Evolutionary conservation across 2,888 invertebrate genomes (phyloP).

Genomic region (Tenthredo livida): DNA sequence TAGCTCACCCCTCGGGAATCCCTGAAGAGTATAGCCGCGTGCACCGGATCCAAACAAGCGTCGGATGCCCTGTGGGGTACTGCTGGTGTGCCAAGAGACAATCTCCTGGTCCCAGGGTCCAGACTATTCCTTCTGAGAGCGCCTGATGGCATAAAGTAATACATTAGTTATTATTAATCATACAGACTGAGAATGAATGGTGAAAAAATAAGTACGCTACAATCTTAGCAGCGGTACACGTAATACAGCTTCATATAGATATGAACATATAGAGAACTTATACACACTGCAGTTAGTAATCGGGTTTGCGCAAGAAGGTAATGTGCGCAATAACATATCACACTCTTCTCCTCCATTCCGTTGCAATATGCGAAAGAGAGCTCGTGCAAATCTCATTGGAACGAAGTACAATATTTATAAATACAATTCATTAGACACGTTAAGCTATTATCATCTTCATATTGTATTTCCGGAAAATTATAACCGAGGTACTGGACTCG

Average conservation of each 20-base stretch:
- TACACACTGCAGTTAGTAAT: not conserved
- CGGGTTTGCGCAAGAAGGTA: not conserved
- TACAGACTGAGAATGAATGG: not conserved
- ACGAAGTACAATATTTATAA: not conserved
- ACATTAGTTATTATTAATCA: not conserved
- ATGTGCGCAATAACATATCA: constrained; percentile 7
- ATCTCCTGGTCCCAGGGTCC: constrained; percentile 88
- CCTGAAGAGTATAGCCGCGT: constrained; percentile 94
- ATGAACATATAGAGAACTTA: not conserved
- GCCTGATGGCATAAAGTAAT: constrained; percentile 79
- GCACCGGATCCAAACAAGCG: constrained; percentile 91
- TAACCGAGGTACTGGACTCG: not conserved
- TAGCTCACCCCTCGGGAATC: constrained; percentile 94
- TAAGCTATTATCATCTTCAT: not conserved
- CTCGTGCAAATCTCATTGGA: not conserved
- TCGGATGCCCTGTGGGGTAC: constrained; percentile 86
- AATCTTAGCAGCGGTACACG: not conserved
- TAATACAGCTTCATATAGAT: not conserved
- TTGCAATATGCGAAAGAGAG: not conserved
- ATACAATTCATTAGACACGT: not conserved
- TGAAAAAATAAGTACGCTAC: not conserved
- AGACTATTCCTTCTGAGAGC: constrained; percentile 88
- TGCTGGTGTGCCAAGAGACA: constrained; percentile 85
- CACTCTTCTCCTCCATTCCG: not conserved
- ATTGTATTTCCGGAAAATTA: not conserved